These are phyloP conservation scores for Polypedilum pembai DNA, from an alignment of 1,140 invertebrate species.

Conservation along the genomic window DNA sequence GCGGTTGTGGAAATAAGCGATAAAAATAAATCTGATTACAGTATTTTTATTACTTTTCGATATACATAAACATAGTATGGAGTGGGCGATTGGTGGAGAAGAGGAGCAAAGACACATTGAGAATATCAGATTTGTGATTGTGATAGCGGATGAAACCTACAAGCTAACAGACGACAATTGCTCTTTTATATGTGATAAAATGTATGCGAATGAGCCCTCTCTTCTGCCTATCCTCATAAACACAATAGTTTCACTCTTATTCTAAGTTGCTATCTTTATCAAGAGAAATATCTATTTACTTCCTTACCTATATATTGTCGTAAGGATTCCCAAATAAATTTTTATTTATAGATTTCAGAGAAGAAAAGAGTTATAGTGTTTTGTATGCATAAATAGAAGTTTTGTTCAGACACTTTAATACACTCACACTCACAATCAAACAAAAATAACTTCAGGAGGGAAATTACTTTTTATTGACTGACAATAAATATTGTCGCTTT, in stretches of 20 bases:
- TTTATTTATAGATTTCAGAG: too few relatives aligned
- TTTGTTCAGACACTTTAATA: too few relatives aligned
- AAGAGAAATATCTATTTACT: too few relatives aligned
- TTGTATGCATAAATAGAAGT: too few relatives aligned
- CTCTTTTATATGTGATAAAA: slow-evolving; percentile 10
- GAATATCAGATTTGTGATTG: slow-evolving; percentile 6
- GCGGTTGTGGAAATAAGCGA: slow-evolving; percentile 15
- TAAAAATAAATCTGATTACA: slow-evolving; percentile 19
- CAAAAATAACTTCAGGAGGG: background rate
- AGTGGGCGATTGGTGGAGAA: background rate
- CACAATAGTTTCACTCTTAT: too few relatives aligned
- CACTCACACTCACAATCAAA: background rate
- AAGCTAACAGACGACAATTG: background rate
- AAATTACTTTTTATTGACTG: slow-evolving; percentile 27
- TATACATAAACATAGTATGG: background rate
- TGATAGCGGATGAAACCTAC: slow-evolving; percentile 9
- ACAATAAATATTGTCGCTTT: slow-evolving; percentile 9
- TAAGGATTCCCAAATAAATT: too few relatives aligned
- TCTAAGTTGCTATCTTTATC: too few relatives aligned
- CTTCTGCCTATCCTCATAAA: too few relatives aligned
- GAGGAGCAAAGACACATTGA: background rate
- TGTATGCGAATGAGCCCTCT: background rate
- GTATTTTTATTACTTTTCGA: slow-evolving; percentile 16
- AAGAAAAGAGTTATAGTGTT: too few relatives aligned
- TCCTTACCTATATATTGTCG: too few relatives aligned